These are phyloP conservation scores for Caenorhabditis parvicauda DNA, from an alignment of 2,888 invertebrate species.

Conservation along the genomic window DNA sequence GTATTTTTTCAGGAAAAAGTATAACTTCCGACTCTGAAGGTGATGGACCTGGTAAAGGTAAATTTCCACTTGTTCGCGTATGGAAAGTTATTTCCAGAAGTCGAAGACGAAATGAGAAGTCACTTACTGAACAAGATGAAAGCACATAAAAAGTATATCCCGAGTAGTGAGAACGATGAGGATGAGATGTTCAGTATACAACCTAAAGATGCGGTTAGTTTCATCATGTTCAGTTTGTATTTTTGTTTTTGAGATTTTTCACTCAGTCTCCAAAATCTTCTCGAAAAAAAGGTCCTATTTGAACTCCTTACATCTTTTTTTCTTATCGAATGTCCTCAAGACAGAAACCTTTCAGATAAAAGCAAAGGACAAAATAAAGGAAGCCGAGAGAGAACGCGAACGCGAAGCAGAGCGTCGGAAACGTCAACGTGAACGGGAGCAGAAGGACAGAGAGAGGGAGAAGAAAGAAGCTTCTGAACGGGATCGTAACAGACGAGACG, in stretches of 20 bases:
- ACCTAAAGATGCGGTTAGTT: constrained; percentile 33
- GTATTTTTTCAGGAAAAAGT: no score
- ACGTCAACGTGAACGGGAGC: constrained; percentile 8
- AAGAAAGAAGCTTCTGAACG: constrained; percentile 3
- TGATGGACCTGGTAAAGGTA: no score
- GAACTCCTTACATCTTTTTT: no score
- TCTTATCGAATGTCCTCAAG: no score
- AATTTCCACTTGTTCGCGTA: no score
- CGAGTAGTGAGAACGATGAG: constrained; percentile 33
- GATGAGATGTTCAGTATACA: constrained; percentile 43
- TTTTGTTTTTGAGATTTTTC: not conserved
- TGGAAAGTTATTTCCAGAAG: no score
- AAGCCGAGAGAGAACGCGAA: constrained; percentile 7
- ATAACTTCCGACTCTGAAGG: no score
- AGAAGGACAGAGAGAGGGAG: constrained; percentile 5
- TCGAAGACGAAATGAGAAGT: no score
- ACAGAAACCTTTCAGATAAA: constrained; percentile 12
- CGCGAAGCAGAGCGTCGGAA: constrained; percentile 11
- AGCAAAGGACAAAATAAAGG: constrained; percentile 17
- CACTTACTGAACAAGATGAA: no score
- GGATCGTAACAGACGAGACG: not conserved
- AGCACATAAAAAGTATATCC: no score
- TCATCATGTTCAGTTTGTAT: not conserved
- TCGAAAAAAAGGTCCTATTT: not conserved
- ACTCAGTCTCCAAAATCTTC: not conserved